Evolutionary conservation across 2,113 vertebrate species (phyloP).

Genomic region (Arizona elegans): DNA sequence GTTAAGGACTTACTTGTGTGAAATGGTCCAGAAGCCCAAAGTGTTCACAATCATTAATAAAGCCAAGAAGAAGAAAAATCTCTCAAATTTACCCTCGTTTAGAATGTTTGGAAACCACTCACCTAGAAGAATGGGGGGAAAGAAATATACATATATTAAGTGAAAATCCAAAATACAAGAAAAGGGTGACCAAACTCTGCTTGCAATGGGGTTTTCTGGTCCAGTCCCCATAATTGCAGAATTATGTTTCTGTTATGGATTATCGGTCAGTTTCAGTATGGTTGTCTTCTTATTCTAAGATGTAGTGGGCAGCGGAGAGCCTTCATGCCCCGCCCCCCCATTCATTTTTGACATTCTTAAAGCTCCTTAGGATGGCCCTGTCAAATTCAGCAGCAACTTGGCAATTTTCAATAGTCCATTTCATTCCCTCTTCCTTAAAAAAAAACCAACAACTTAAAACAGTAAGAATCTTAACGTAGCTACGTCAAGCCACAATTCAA

Average conservation of each 20-base stretch:
- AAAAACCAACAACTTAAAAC: background rate
- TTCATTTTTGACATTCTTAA: background rate
- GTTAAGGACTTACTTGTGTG: conserved; percentile 75
- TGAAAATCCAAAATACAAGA: background rate
- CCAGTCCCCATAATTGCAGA: background rate
- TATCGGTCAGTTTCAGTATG: background rate
- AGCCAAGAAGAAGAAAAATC: conserved; percentile 87
- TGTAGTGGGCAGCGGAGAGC: background rate
- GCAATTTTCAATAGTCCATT: background rate
- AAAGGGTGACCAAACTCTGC: background rate
- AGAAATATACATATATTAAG: conserved; percentile 27
- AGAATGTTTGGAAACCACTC: conserved; percentile 86
- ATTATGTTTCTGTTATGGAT: background rate
- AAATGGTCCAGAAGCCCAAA: conserved; percentile 81
- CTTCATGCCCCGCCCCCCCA: background rate
- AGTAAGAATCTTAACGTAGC: background rate
- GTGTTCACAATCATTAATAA: conserved; percentile 80
- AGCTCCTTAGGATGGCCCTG: background rate
- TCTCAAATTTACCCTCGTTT: conserved; percentile 85
- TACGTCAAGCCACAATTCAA: background rate
- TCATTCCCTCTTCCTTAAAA: background rate
- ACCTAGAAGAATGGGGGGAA: conserved; percentile 71
- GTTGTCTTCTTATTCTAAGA: background rate
- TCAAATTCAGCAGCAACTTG: background rate
- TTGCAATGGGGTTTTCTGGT: background rate